Evolutionary conservation across 2,113 vertebrate species (phyloP).

Genomic region (Gnathonemus echidnorhynchus): DNA sequence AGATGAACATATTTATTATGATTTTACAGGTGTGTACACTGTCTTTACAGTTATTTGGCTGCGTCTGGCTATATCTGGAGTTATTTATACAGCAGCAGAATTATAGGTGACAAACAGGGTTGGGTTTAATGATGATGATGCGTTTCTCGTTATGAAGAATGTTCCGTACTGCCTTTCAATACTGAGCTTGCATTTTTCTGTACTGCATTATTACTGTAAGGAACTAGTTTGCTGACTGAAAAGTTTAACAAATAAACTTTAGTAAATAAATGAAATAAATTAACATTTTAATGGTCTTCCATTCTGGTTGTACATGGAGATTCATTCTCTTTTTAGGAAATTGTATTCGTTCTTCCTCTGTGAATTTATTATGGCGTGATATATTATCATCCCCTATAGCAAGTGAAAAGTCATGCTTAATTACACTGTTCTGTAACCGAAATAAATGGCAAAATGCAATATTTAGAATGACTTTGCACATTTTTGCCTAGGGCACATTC

Average conservation of each 20-base stretch:
- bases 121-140: neutral
- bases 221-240: neutral
- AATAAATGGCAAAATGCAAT: neutral
- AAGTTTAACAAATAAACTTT: neutral
- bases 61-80: neutral
- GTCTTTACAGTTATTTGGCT: neutral
- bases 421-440: neutral
- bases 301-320: neutral
- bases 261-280: neutral
- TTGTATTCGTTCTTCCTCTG: neutral
- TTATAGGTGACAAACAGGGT: neutral
- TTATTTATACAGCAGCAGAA: neutral
- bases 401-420: neutral
- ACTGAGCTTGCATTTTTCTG: neutral
- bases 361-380: neutral
- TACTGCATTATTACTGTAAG: neutral
- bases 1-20: neutral
- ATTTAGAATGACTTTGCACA: constrained; percentile 4
- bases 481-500: neutral
- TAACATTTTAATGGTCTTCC: neutral
- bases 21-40: neutral
- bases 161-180: neutral
- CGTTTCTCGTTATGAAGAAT: neutral
- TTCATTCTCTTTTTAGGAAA: neutral
- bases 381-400: neutral